These are phyloP conservation scores for Nezara viridula DNA, from an alignment of 2,888 invertebrate species.

Conservation along the genomic window DNA sequence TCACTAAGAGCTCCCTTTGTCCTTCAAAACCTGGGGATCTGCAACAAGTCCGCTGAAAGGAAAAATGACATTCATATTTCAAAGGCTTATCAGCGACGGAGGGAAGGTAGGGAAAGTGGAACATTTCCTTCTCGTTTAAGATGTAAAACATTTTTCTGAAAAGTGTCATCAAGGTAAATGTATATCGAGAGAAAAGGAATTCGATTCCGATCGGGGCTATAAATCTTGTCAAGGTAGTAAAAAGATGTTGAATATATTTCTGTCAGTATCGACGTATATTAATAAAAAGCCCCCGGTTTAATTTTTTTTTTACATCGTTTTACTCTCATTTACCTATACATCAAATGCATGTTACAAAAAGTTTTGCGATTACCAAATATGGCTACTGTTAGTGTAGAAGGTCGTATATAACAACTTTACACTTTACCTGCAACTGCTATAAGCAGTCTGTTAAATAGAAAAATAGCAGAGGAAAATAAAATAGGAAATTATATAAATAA, in stretches of 20 bases:
- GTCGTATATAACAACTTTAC: no score
- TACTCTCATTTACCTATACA: no score
- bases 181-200: neutral
- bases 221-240: neutral
- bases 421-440: no score
- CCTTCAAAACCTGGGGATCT: slow-evolving; percentile 10
- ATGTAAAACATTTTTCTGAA: slow-evolving; percentile 29
- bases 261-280: neutral
- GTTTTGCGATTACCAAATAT: no score
- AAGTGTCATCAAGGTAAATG: neutral
- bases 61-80: slow-evolving; percentile 45
- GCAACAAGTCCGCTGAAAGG: slow-evolving; percentile 28
- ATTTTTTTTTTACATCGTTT: neutral
- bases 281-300: neutral
- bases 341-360: no score
- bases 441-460: no score
- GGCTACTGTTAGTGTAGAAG: no score
- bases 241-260: neutral
- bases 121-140: slow-evolving; percentile 16
- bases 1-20: slow-evolving; percentile 16
- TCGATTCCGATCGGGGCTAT: neutral
- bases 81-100: neutral
- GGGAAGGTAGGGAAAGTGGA: neutral
- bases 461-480: no score
- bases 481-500: no score